Percentiles rank a stretch among this genome's conserved stretches.
phyloP scores from a whole-genome alignment of 2,113 vertebrate genomes.

The Leucoraja erinaceus region DNA sequence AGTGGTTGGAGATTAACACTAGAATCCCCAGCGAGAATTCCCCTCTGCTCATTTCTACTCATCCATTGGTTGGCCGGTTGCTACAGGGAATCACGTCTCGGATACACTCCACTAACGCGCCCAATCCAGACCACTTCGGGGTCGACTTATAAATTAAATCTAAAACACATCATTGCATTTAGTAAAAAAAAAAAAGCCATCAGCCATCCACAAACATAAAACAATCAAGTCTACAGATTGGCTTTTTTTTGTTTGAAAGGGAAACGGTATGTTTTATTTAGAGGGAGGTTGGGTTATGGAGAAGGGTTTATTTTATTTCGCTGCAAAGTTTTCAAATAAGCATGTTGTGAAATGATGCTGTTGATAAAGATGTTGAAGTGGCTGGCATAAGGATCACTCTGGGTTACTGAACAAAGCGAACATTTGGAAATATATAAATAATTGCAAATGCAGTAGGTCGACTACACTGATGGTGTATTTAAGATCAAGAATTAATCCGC shows the following conservation, averaged over 20 bases:
- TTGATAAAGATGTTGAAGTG: not conserved
- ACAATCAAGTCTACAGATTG: not conserved
- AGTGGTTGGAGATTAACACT: not conserved
- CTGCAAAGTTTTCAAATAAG: no score
- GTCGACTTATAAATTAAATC: conserved; percentile 9
- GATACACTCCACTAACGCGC: not conserved
- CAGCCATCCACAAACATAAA: not conserved
- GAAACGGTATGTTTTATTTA: not conserved
- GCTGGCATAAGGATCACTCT: no score
- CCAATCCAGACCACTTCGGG: not conserved
- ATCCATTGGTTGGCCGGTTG: not conserved
- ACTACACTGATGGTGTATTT: not conserved
- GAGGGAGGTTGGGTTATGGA: not conserved
- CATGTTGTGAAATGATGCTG: not conserved
- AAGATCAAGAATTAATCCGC: not conserved
- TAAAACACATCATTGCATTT: not conserved
- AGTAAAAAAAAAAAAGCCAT: not conserved
- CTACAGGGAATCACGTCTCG: not conserved
- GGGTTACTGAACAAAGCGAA: not conserved
- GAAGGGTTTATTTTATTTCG: not conserved
- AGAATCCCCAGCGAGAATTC: not conserved
- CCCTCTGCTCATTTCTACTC: not conserved
- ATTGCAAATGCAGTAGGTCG: not conserved
- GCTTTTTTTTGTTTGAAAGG: rapidly evolving
- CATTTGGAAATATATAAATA: not conserved